Conservation (phyloP, 2,113 vertebrate genomes). For the Meles meles region DNA sequence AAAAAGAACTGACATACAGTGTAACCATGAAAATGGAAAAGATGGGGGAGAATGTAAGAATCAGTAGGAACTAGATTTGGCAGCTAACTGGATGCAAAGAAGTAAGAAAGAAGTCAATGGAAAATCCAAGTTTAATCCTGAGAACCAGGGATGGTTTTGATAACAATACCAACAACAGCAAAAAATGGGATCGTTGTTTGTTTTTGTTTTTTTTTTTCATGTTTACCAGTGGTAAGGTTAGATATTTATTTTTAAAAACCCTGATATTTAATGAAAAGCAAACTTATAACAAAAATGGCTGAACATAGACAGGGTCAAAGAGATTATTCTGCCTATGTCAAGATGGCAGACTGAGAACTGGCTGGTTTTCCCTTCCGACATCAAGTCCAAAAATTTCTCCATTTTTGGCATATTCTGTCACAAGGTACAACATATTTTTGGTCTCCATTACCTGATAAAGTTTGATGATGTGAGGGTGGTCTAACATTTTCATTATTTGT, state of each 20-base stretch:
- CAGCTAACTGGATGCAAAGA: background rate
- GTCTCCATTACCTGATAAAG: slow-evolving; percentile 96
- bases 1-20: background rate
- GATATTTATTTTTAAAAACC: background rate
- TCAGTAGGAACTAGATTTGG: background rate
- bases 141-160: background rate
- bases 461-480: no score
- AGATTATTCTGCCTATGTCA: background rate
- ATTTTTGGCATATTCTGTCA: slow-evolving; percentile 98
- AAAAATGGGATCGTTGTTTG: background rate
- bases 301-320: background rate
- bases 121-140: background rate
- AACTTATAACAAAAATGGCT: slow-evolving; percentile 34
- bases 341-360: background rate
- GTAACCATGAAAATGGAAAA: background rate
- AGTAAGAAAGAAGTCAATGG: background rate
- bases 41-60: background rate
- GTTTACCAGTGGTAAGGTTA: background rate
- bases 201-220: no score
- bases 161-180: background rate
- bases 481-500: no score
- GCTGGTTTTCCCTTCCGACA: background rate
- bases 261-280: slow-evolving; percentile 12
- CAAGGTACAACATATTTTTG: slow-evolving; percentile 99
- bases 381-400: slow-evolving; percentile 91